These are phyloP conservation scores for Bubo bubo DNA, from an alignment of 2,113 vertebrate genomes.

Conservation along the genomic window DNA sequence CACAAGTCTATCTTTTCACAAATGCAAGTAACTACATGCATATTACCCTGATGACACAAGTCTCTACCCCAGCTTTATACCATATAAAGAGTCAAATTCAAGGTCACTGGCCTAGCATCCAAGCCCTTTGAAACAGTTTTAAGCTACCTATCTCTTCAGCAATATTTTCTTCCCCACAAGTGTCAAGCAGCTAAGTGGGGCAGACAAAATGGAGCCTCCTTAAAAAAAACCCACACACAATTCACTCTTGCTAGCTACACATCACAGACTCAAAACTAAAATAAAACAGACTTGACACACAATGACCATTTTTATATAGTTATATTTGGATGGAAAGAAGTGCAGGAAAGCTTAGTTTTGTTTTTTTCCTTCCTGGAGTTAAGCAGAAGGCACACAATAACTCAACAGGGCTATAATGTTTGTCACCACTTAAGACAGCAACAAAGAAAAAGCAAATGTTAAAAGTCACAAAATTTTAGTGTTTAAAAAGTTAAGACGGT, in stretches of 20 bases:
- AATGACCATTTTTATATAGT: background rate
- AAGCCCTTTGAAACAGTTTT: background rate
- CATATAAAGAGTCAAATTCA: background rate
- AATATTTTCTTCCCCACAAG: background rate
- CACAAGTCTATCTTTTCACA: background rate
- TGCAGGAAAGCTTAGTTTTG: background rate
- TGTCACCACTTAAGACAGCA: background rate
- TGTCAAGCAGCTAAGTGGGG: background rate
- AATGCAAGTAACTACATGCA: background rate
- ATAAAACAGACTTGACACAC: background rate
- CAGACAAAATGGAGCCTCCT: background rate
- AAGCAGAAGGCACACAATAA: background rate
- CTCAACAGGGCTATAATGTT: background rate
- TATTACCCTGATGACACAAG: background rate
- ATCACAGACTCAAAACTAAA: background rate
- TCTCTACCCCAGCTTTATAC: background rate
- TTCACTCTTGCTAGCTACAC: background rate
- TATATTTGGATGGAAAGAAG: background rate
- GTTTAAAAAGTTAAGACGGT: background rate
- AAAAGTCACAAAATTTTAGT: background rate
- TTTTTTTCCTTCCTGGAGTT: background rate
- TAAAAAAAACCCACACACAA: background rate
- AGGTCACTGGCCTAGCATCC: background rate
- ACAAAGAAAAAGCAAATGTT: background rate
- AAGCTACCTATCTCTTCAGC: background rate